Percentiles rank a stretch among this genome's conserved stretches.
Conservation (phyloP, 2,888 invertebrate species). For the Drosophila paramelanica region DNA sequence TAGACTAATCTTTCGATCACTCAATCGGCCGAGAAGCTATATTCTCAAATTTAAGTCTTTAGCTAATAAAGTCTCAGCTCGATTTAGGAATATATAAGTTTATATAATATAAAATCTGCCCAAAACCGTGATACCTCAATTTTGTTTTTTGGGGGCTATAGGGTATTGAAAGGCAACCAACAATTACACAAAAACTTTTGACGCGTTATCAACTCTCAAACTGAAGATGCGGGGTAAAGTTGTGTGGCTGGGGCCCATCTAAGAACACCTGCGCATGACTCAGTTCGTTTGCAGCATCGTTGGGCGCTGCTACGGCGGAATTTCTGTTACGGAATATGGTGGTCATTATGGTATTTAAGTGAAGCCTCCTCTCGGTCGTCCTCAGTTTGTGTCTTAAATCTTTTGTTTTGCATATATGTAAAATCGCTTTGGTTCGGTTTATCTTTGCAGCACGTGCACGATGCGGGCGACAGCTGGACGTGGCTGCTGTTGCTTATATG, state of each 20-base stretch:
- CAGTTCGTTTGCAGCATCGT: slow-evolving; percentile 27
- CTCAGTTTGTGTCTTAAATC: slow-evolving; percentile 70
- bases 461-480: slow-evolving; percentile 68
- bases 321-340: slow-evolving; percentile 36
- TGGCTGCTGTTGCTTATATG: slow-evolving; percentile 88
- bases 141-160: neutral
- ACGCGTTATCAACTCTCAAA: slow-evolving; percentile 9
- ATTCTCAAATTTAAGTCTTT: too few species aligned
- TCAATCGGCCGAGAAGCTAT: too few species aligned
- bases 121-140: too few species aligned
- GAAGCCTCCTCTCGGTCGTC: neutral
- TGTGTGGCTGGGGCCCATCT: slow-evolving; percentile 11
- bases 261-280: neutral
- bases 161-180: neutral
- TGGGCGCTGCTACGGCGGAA: slow-evolving; percentile 2
- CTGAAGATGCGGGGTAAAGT: slow-evolving; percentile 8
- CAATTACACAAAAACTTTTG: neutral
- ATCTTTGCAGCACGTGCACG: slow-evolving; percentile 51
- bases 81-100: too few species aligned
- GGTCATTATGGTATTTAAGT: slow-evolving; percentile 56
- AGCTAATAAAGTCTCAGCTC: too few species aligned
- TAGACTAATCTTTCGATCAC: too few species aligned
- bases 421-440: neutral
- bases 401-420: slow-evolving; percentile 48
- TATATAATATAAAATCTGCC: too few species aligned